Evolutionary conservation across 2,113 vertebrate genomes (phyloP), one percentile per base, ranked within the genome.

Genomic region (Etheostoma spectabile): DNA sequence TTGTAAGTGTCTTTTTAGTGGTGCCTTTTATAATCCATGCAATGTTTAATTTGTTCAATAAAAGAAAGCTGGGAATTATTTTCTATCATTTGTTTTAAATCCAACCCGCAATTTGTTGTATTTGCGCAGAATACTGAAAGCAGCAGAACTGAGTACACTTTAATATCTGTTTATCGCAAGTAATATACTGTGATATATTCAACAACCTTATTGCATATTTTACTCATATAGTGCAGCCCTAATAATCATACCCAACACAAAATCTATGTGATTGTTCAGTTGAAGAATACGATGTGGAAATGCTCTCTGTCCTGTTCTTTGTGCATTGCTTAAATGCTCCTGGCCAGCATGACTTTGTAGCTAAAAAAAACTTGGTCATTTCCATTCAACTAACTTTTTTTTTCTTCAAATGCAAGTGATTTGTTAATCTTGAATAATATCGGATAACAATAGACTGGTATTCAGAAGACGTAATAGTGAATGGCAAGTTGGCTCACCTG

Each of bases 391-490:
- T n/a, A 45, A 30, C 22, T 14, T 12, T 0, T n/a, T n/a, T 61
- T 61, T 22, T 52, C 3, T 10, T 55, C 11, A 30, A 60, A 53
- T 61, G 30, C 6, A 15, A 46, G 12, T 14, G 24, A 19, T 63
- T 42, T 27, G 7, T 51, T 57, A 10, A 66, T 67, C 52, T 38
- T 51, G 14, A 19, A 67, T 49, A 16, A 18, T 42, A 35, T 51
- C 7, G 12, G 49, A 27, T 45, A 60, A 52, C n/a, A 59, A 13
- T 33, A 1, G 18, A n/a, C 45, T 5, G 14, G n/a, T 30, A 6
- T 53, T 65, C 30, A 60, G 59, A 71, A 42, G 59, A 65, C 2
- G 21, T n/a, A 62, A 49, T 30, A 27, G 38, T 33, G 68, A 80
- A 21, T 57, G 11, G 13, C 51, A 74, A 61, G 64, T 5, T 62